These are phyloP conservation scores for Panorpa germanica DNA, from an alignment of 2,888 invertebrate genomes.

Conservation along the genomic window DNA sequence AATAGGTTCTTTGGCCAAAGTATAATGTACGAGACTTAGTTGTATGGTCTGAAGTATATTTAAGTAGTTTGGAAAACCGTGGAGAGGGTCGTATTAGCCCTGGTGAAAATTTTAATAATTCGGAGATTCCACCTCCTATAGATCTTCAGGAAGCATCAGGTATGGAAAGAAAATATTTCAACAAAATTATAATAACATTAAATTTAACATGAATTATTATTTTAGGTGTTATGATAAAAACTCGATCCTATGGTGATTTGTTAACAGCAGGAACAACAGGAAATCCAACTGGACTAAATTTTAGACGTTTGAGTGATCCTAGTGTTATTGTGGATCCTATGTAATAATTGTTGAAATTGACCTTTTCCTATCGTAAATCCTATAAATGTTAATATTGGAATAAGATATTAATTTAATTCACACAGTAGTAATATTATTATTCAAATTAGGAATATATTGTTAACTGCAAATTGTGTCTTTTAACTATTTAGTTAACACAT, in stretches of 20 bases:
- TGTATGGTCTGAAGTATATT: constrained; percentile 74
- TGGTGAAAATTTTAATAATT: constrained; percentile 13
- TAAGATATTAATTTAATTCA: too few species aligned
- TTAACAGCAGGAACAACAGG: constrained; percentile 40
- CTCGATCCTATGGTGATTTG: constrained; percentile 72
- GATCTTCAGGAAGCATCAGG: constrained; percentile 13
- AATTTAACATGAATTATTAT: not conserved
- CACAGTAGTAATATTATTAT: too few species aligned
- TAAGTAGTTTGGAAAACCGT: constrained; percentile 34
- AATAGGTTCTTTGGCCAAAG: constrained; percentile 69
- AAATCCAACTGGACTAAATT: constrained; percentile 25
- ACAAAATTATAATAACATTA: not conserved
- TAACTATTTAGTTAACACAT: too few species aligned
- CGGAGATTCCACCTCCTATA: not conserved
- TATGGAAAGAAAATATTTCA: constrained; percentile 16
- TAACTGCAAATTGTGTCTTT: too few species aligned
- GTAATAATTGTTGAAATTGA: constrained; percentile 24
- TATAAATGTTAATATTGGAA: constrained; percentile 7
- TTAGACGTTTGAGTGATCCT: constrained; percentile 67
- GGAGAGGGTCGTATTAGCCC: constrained; percentile 23
- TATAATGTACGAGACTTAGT: constrained; percentile 65
- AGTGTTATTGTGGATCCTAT: constrained; percentile 54
- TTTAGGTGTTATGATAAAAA: constrained; percentile 50
- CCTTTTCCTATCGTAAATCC: constrained; percentile 2
- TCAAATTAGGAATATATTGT: too few species aligned